Evolutionary conservation across 2,113 vertebrate species (phyloP), one percentile per base, ranked within the genome.

Genomic region (Apodemus speciosus): DNA sequence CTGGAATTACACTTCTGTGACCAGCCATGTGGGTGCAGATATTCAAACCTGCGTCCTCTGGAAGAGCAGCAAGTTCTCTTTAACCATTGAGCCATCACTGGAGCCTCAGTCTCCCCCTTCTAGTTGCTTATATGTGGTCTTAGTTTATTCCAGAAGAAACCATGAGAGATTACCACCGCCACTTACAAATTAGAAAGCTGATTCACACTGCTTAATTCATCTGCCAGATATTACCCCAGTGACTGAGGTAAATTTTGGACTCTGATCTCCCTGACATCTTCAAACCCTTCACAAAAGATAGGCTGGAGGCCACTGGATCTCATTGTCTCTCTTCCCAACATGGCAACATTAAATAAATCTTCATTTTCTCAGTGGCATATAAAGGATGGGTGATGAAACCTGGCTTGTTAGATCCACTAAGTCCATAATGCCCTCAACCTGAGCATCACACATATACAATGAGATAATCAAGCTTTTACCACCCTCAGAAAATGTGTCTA

Each of bases 131-230:
- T 25, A 6, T 18, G 10, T 18, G n/a, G 11, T 88, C 38, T 46
- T 15, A 0, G 27, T 83, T 68, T 85, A 10, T 13, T 89, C 49
- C 90, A 75, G 68, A 7, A 32, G n/a, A 60, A 75, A 83, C 9
- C 1, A 11, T 30, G 38, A 64, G 13, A 16, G 32, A 84, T 56
- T 53, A 58, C 64, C 73, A 60, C 53, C 15, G 62, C 49, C 62
- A 75, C 91, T 66, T 62, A 89, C 25, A 91, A 75, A 85, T 25
- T 62, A 71, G 58, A 71, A 88, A 88, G n/a, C 23, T 49, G 40
- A 38, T 20, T 64, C n/a, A 18, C 18, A 9, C 30, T 92, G 84
- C 38, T 90, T 86, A 91, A 89, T 92, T 66, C 75, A 69, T 51
- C 62, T 60, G 27, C 23, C 43, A 79, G 71, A 80, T 85, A 32